Evolutionary conservation across 2,888 invertebrate genomes (phyloP).

Genomic region (Athalia cordata): DNA sequence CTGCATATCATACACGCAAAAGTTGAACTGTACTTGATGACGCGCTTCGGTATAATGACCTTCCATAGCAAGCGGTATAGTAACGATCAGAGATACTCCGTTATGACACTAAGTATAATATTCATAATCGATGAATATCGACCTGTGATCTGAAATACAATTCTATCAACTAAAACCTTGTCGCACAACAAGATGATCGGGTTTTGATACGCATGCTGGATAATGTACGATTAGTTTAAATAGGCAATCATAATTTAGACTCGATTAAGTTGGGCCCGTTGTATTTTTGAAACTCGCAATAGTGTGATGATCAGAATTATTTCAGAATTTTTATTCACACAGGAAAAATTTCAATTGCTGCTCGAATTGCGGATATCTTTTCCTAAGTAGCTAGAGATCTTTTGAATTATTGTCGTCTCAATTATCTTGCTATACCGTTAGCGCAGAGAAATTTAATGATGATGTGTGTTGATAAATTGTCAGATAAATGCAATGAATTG

Average conservation of each 20-base stretch:
- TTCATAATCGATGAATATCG: constrained; percentile 24
- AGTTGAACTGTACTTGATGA: not conserved
- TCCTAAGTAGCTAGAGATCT: no score
- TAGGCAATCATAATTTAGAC: no score
- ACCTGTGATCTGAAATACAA: not conserved
- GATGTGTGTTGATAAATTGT: not conserved
- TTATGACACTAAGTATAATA: not conserved
- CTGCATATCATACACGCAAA: not conserved
- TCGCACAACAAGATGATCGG: not conserved
- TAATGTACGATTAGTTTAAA: no score
- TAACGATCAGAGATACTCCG: not conserved
- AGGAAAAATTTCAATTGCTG: no score
- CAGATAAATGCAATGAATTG: not conserved
- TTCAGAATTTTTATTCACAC: no score
- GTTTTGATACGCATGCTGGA: not conserved
- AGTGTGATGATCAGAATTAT: no score
- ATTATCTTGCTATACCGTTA: no score
- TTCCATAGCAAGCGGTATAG: constrained; percentile 4
- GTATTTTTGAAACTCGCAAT: no score
- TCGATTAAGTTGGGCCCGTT: no score
- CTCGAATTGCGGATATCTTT: no score
- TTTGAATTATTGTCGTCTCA: no score
- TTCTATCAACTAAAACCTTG: constrained; percentile 5
- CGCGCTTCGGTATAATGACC: constrained; percentile 32
- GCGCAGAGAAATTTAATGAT: not conserved